Conservation (phyloP, 2,888 invertebrate genomes). For the Epirrita christyi region DNA sequence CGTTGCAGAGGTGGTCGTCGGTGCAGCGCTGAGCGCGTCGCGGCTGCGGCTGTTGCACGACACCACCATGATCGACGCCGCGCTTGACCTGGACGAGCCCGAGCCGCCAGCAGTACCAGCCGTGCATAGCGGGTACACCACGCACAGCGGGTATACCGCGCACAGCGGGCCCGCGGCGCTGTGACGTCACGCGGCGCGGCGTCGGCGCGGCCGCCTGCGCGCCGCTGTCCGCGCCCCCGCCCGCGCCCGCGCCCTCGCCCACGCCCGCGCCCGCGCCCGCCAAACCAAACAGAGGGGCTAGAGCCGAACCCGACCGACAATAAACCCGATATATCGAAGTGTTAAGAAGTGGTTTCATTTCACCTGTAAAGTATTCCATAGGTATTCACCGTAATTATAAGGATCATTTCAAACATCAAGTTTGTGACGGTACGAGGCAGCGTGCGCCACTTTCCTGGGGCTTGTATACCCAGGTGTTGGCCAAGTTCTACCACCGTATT, state of each 20-base stretch:
- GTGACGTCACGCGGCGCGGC: neutral
- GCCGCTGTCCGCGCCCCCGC: slow-evolving; percentile 15
- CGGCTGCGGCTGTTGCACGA: slow-evolving; percentile 91
- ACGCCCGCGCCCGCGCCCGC: slow-evolving; percentile 17
- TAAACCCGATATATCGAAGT: slow-evolving; percentile 33
- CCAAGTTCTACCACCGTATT: too few relatives aligned
- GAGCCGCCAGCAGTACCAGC: slow-evolving; percentile 85
- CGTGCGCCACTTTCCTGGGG: neutral
- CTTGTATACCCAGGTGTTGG: too few relatives aligned
- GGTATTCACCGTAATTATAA: too few relatives aligned
- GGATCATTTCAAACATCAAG: too few relatives aligned
- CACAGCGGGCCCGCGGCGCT: slow-evolving; percentile 18
- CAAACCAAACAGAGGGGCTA: slow-evolving; percentile 7
- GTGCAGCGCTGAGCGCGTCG: slow-evolving; percentile 86
- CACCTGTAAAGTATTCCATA: too few relatives aligned
- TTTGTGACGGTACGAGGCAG: neutral
- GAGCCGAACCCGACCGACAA: slow-evolving; percentile 16
- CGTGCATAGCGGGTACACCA: slow-evolving; percentile 46
- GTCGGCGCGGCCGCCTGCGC: slow-evolving; percentile 25
- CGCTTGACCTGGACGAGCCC: slow-evolving; percentile 93
- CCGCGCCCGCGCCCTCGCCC: slow-evolving; percentile 28
- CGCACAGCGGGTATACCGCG: slow-evolving; percentile 46
- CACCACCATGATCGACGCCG: slow-evolving; percentile 96
- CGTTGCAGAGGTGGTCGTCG: slow-evolving; percentile 50
- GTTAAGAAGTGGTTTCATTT: slow-evolving; percentile 16